Conservation (phyloP, 2,888 invertebrate genomes). For the Philopedon plagiatum region DNA sequence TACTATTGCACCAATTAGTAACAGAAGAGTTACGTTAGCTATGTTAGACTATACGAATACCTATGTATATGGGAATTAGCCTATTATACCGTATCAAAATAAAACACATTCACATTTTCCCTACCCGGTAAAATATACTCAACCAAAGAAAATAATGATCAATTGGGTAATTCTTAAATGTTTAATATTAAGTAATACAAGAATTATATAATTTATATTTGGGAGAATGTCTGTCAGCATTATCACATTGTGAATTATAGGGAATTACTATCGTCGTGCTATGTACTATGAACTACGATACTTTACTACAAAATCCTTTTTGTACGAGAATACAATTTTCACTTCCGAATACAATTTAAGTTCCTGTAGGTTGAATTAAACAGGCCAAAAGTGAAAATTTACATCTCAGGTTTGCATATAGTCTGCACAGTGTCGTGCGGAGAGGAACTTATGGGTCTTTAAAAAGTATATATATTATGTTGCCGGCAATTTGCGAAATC, state of each 20-base stretch:
- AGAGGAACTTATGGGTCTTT: too few relatives aligned
- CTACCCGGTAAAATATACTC: constrained; percentile 25
- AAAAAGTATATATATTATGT: too few relatives aligned
- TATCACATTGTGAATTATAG: neutral
- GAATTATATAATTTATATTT: constrained; percentile 27
- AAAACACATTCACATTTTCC: constrained; percentile 12
- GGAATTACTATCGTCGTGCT: neutral
- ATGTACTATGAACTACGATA: too few relatives aligned
- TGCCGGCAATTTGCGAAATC: too few relatives aligned
- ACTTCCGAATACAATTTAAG: too few relatives aligned
- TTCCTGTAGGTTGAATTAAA: too few relatives aligned
- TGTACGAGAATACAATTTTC: too few relatives aligned
- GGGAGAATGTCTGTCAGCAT: constrained; percentile 14
- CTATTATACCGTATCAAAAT: neutral
- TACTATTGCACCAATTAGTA: neutral
- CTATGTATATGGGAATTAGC: neutral
- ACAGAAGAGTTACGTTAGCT: neutral
- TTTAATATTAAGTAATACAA: constrained; percentile 37
- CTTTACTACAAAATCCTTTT: too few relatives aligned
- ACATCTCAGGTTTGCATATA: too few relatives aligned
- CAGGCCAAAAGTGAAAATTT: too few relatives aligned
- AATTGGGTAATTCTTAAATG: constrained; percentile 37
- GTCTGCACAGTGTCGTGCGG: too few relatives aligned
- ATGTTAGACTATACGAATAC: too few relatives aligned
- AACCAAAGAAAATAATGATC: constrained; percentile 26